Conservation (phyloP, 2,113 vertebrate species). For the Cichladusa arquata region DNA sequence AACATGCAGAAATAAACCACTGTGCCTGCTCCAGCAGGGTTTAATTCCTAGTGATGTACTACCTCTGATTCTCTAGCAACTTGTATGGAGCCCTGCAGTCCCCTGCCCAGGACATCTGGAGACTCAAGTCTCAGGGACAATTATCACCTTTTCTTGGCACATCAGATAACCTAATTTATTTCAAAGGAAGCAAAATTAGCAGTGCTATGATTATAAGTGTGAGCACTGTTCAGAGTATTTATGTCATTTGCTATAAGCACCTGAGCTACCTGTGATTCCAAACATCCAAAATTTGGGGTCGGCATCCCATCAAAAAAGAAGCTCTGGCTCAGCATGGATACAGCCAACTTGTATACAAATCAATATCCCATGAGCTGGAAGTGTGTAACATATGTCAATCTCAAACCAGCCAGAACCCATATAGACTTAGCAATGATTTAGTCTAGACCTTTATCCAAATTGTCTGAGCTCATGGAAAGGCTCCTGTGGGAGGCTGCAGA, state of each 20-base stretch:
- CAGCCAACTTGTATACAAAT: not conserved
- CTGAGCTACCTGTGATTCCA: not conserved
- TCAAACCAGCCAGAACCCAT: not conserved
- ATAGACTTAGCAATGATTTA: constrained; percentile 1
- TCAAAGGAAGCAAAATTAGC: not conserved
- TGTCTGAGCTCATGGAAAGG: not conserved
- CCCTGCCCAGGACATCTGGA: not conserved
- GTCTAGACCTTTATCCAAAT: constrained; percentile 43
- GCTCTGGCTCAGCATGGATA: not conserved
- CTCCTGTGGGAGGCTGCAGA: constrained; percentile 19
- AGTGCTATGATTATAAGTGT: not conserved
- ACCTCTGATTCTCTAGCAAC: not conserved
- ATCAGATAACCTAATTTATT: not conserved
- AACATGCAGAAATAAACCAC: not conserved
- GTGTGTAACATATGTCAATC: constrained; percentile 16
- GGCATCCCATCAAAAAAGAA: not conserved
- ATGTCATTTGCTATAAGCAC: not conserved
- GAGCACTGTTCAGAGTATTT: not conserved
- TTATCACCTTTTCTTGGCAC: not conserved
- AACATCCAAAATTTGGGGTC: not conserved
- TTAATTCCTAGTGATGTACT: not conserved
- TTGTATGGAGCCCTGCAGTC: not conserved
- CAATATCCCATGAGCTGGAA: not conserved
- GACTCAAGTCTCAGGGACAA: not conserved
- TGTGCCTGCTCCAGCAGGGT: not conserved